Evolutionary conservation across 2,113 vertebrate genomes (phyloP).

Genomic region (Agapornis roseicollis): DNA sequence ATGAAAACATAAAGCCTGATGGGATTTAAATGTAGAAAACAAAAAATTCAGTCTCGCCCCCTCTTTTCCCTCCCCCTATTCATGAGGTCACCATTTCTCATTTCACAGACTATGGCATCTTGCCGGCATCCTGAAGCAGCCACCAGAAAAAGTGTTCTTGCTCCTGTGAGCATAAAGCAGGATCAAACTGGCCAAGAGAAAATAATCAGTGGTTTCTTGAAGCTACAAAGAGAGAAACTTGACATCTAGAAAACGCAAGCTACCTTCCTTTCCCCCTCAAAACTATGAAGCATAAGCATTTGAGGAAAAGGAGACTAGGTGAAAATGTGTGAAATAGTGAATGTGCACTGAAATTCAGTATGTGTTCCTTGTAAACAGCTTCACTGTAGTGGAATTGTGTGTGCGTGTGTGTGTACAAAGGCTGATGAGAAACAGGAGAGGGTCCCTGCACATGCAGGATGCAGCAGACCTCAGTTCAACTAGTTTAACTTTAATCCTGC

Average conservation of each 20-base stretch:
- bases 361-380: not conserved
- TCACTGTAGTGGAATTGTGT: not conserved
- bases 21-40: slow-evolving; percentile 42
- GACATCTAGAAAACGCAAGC: not conserved
- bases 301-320: not conserved
- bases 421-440: not conserved
- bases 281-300: not conserved
- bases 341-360: not conserved
- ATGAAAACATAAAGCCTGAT: slow-evolving; percentile 32
- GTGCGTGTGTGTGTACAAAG: fast-evolving
- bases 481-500: not conserved
- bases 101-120: slow-evolving; percentile 3
- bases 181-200: not conserved
- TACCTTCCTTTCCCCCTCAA: not conserved
- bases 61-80: slow-evolving; percentile 3
- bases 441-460: fast-evolving
- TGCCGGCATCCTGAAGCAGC: slow-evolving; percentile 3
- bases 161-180: not conserved
- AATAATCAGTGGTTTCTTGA: not conserved
- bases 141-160: not conserved
- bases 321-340: not conserved
- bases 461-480: not conserved
- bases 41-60: slow-evolving; percentile 33
- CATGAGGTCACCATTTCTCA: slow-evolving; percentile 28
- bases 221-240: not conserved